Evolutionary conservation across 2,113 vertebrate genomes (phyloP).

Genomic region (Phoenicopterus ruber): DNA sequence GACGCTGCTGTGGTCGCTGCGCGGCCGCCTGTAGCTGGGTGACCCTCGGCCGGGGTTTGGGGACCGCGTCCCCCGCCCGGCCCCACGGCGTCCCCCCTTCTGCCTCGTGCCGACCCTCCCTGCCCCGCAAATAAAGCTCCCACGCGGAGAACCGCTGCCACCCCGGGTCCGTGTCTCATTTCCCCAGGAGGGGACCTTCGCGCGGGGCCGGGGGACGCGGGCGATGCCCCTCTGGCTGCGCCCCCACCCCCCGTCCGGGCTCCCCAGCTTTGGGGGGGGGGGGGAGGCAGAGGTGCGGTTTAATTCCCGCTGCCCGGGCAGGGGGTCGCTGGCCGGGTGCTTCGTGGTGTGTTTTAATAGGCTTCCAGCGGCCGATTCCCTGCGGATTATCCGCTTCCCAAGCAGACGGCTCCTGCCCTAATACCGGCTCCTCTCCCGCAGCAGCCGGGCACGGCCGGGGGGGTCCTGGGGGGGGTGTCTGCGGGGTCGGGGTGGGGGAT

Average conservation of each 20-base stretch:
- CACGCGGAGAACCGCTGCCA: rapidly evolving
- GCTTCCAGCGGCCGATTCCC: constrained; percentile 13
- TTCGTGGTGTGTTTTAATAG: neutral
- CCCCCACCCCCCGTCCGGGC: rapidly evolving
- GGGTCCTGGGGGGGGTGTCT: neutral
- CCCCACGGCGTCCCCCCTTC: neutral
- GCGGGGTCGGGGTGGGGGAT: no score
- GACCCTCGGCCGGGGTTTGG: neutral
- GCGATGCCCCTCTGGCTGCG: neutral
- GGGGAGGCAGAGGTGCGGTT: neutral
- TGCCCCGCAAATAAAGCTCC: neutral
- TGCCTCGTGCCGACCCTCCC: no score
- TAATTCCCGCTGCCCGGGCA: neutral
- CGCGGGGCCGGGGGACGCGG: neutral
- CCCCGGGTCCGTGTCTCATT: neutral
- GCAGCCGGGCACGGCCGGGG: neutral
- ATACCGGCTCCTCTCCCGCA: neutral
- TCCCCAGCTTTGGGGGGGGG: neutral
- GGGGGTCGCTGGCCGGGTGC: neutral
- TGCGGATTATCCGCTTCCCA: neutral
- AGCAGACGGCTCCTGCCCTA: neutral
- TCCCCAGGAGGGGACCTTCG: neutral
- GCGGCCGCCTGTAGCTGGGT: neutral
- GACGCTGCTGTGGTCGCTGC: constrained; percentile 62
- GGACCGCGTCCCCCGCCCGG: rapidly evolving